Percentiles rank a stretch among this genome's conserved stretches.
Conservation (phyloP, 2,888 invertebrate species). For the Luperina testacea region DNA sequence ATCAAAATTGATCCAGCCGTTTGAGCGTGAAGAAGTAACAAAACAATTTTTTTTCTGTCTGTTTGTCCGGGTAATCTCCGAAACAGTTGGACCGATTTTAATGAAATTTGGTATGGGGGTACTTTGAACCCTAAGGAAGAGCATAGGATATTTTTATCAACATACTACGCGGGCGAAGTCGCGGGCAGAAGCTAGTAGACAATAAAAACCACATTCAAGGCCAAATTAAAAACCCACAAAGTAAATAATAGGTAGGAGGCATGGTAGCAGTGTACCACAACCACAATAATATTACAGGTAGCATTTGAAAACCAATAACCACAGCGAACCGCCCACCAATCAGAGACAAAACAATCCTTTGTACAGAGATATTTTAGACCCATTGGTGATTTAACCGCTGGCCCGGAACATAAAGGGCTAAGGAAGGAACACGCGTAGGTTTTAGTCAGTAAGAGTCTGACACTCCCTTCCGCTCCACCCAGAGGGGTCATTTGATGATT, state of each 20-base stretch:
- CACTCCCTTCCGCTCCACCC: no score
- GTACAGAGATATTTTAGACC: conserved; percentile 29
- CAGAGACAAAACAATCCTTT: conserved; percentile 42
- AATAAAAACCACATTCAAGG: background rate
- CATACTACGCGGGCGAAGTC: background rate
- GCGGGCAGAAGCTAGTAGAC: background rate
- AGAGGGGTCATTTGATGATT: no score
- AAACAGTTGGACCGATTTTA: background rate
- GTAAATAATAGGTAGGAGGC: conserved; percentile 6
- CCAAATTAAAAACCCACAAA: conserved; percentile 34
- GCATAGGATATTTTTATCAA: background rate
- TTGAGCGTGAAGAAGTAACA: no score
- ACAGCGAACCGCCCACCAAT: conserved; percentile 52
- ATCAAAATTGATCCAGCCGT: no score
- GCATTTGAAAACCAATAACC: conserved; percentile 55
- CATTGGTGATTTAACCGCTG: conserved; percentile 39
- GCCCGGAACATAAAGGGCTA: no score
- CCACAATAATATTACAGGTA: conserved; percentile 36
- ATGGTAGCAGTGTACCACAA: background rate
- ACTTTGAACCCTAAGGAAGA: no score
- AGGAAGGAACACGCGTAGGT: no score
- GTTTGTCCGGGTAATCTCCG: background rate
- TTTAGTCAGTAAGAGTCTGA: no score
- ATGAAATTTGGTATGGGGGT: background rate
- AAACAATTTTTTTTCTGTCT: background rate